Percentiles rank a stretch among this genome's conserved stretches.
Conservation (phyloP, 2,113 vertebrate genomes). For the Chitala chitala region DNA sequence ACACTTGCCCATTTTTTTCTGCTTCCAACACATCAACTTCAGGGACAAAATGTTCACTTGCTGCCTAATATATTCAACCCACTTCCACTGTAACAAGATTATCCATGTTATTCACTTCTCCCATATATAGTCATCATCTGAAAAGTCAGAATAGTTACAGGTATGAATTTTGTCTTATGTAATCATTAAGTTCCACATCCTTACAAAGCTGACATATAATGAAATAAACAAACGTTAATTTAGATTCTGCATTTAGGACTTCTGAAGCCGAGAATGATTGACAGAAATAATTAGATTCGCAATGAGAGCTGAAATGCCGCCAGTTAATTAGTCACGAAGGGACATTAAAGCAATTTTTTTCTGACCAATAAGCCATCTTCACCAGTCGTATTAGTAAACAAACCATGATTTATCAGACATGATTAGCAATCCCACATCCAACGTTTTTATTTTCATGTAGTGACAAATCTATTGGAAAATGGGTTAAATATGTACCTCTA, state of each 20-base stretch:
- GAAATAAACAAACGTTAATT: constrained; percentile 1
- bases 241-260: not conserved
- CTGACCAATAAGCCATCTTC: constrained; percentile 40
- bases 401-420: constrained; percentile 49
- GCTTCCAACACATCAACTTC: too few species aligned
- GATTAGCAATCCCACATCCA: not conserved
- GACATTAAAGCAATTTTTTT: constrained; percentile 57
- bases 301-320: constrained; percentile 57
- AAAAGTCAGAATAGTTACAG: not conserved
- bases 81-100: too few species aligned
- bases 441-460: constrained; percentile 21
- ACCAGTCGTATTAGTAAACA: constrained; percentile 54
- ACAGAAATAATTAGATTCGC: constrained; percentile 63
- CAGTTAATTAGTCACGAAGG: constrained; percentile 67
- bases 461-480: constrained; percentile 21
- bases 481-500: constrained; percentile 10
- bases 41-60: too few species aligned
- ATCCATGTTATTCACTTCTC: too few species aligned
- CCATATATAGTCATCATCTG: not conserved
- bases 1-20: too few species aligned
- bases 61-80: too few species aligned
- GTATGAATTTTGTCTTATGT: not conserved
- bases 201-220: constrained; percentile 6
- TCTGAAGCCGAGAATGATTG: constrained; percentile 40
- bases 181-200: not conserved